Evolutionary conservation across 1,140 invertebrate genomes (phyloP).

Genomic region (Scaptomyza montana): DNA sequence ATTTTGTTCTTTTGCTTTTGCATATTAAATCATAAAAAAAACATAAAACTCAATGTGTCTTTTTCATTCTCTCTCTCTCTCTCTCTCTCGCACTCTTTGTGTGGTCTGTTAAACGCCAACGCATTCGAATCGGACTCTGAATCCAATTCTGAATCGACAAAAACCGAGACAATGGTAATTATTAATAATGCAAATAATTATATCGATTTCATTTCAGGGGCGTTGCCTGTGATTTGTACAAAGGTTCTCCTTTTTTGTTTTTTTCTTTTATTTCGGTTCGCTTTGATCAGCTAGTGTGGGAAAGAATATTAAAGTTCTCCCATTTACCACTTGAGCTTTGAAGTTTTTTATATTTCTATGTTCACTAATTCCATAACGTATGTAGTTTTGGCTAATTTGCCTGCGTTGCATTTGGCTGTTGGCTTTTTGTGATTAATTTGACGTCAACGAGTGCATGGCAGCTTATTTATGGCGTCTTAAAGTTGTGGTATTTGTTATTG

Average conservation of each 20-base stretch:
- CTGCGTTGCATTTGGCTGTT: slow-evolving; percentile 69
- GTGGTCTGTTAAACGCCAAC: slow-evolving; percentile 69
- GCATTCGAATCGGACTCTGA: slow-evolving; percentile 53
- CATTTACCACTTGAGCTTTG: slow-evolving; percentile 71
- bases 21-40: slow-evolving; percentile 48
- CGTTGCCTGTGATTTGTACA: slow-evolving; percentile 70
- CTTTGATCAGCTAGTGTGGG: slow-evolving; percentile 74
- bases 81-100: slow-evolving; percentile 23
- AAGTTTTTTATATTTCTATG: slow-evolving; percentile 28
- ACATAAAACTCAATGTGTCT: slow-evolving; percentile 12
- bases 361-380: slow-evolving; percentile 30
- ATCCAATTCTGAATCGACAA: slow-evolving; percentile 44
- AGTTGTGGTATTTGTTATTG: slow-evolving; percentile 20
- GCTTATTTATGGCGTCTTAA: slow-evolving; percentile 60
- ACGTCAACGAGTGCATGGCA: slow-evolving; percentile 75
- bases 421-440: slow-evolving; percentile 71
- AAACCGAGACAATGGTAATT: slow-evolving; percentile 72
- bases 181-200: slow-evolving; percentile 82
- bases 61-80: too few species aligned
- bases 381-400: slow-evolving; percentile 59
- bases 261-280: slow-evolving; percentile 35
- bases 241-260: slow-evolving; percentile 41
- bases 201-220: slow-evolving; percentile 77
- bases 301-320: slow-evolving; percentile 58
- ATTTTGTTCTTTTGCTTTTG: slow-evolving; percentile 49